phyloP scores from a whole-genome alignment of 2,888 invertebrate genomes.

The Drosophila mimica region DNA sequence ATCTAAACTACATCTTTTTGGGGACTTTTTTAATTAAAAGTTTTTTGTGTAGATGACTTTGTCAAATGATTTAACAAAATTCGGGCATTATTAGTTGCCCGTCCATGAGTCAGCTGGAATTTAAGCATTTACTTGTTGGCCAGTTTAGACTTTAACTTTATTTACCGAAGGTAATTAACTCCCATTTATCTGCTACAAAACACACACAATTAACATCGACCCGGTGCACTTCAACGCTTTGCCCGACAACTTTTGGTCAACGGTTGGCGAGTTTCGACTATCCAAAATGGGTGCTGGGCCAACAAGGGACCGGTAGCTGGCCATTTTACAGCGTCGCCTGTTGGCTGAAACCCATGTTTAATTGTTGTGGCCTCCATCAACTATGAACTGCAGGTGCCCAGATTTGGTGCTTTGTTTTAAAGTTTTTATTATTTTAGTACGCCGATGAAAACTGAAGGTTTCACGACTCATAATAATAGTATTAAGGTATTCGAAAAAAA shows the following conservation, averaged over 20 bases:
- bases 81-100: conserved; percentile 23
- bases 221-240: conserved; percentile 17
- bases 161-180: conserved; percentile 44
- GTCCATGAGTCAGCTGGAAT: conserved; percentile 43
- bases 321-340: conserved; percentile 12
- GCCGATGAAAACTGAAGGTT: neutral
- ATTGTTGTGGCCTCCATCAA: conserved; percentile 16
- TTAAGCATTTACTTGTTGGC: conserved; percentile 22
- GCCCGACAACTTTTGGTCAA: conserved; percentile 20
- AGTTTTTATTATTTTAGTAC: neutral
- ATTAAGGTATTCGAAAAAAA: neutral
- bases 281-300: conserved; percentile 13
- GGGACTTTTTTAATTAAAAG: conserved; percentile 61
- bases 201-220: conserved; percentile 28
- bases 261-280: neutral
- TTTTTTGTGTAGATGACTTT: conserved; percentile 40
- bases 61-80: conserved; percentile 29
- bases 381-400: conserved; percentile 15
- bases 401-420: neutral
- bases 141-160: conserved; percentile 7
- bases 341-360: conserved; percentile 12
- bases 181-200: conserved; percentile 20
- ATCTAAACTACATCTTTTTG: conserved; percentile 11
- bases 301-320: conserved; percentile 18
- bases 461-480: neutral